Base-by-base conservation (phyloP, 2,888 invertebrate species). In the Drosophila robusta region DNA sequence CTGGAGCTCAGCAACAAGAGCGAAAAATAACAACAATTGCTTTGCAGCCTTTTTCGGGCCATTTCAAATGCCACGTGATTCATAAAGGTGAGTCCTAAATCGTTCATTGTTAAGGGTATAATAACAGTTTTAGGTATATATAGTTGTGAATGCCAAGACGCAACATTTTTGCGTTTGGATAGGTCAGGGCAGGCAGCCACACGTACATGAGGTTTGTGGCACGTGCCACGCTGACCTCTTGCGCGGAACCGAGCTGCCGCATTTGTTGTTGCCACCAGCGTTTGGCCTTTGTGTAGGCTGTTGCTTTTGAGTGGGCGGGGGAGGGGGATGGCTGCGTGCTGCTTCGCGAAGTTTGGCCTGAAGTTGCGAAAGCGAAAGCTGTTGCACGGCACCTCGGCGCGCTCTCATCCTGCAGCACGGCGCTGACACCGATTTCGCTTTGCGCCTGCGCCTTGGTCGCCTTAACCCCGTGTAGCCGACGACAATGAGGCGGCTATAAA, bases 381-480 rank as follows among this genome's bases (percentile, higher is more conserved):
- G 79, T 75, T 81, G 82, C 82, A 68, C 56, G 49, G 22, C 36
- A 49, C 38, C 29, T 50, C 67, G 36, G 56, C 52, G 46, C 46
- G 24, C 57, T 56, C 52, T 62, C 64, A 29, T 61, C 62, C 57
- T 50, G 47, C 51, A 56, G 50, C 64, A 62, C 42, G 46, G 58
- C 61, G 52, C 51, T 83, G 87, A 78, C 82, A 82, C 73, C 73
- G 73, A 67, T 86, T 83, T 66, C 80, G 83, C 84, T 88, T 83
- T 72, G 83, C 83, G 83, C 88, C 64, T 83, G 83, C 83, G 83
- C 75, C 52, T 26, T 70, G 24, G 29, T 6, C 6, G 24, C 39
- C 14, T 64, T 66, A 74, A 57, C 66, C 72, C 70, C 64, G 51
- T 56, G 34, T 24, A 68, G 41, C 47, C 74, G 62, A 39, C 60